A percentile compares a stretch with the other conserved stretches of the same genome.
Evolutionary conservation across 2,113 vertebrate species (phyloP).

Genomic region (Rafetus swinhoei): DNA sequence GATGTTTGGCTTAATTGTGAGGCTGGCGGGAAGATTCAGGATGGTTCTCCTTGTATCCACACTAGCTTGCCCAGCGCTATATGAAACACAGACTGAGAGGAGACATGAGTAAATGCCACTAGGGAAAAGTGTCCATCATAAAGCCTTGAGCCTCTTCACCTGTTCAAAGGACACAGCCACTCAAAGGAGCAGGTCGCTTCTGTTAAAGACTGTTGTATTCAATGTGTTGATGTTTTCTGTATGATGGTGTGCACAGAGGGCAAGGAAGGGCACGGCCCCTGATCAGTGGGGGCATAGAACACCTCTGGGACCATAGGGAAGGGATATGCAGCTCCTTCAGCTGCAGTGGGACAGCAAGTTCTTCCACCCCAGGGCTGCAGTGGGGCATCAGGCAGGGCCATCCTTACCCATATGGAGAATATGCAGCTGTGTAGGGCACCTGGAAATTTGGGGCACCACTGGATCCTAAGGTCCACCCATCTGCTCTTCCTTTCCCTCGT

Average conservation of each 20-base stretch:
- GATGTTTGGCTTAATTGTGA: neutral
- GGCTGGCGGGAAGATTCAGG: neutral
- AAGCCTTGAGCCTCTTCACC: neutral
- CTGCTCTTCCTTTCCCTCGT: too few species aligned
- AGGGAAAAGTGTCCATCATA: neutral
- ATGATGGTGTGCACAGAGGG: too few species aligned
- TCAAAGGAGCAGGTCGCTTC: neutral
- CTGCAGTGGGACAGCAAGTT: too few species aligned
- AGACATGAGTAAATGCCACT: neutral
- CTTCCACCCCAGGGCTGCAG: too few species aligned
- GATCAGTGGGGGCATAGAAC: neutral
- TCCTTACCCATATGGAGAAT: too few species aligned
- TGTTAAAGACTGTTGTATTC: neutral
- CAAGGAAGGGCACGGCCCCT: neutral
- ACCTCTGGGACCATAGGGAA: neutral
- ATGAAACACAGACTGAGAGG: neutral
- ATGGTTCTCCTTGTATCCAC: neutral
- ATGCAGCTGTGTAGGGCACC: too few species aligned
- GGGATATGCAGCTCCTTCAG: too few species aligned
- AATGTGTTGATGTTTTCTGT: neutral
- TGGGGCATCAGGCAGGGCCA: too few species aligned
- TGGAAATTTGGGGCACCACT: too few species aligned
- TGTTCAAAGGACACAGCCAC: neutral
- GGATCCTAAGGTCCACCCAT: too few species aligned
- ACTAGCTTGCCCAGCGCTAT: neutral